phyloP scores from a whole-genome alignment of 2,888 invertebrate species.

The Temnothorax unifasciatus region DNA sequence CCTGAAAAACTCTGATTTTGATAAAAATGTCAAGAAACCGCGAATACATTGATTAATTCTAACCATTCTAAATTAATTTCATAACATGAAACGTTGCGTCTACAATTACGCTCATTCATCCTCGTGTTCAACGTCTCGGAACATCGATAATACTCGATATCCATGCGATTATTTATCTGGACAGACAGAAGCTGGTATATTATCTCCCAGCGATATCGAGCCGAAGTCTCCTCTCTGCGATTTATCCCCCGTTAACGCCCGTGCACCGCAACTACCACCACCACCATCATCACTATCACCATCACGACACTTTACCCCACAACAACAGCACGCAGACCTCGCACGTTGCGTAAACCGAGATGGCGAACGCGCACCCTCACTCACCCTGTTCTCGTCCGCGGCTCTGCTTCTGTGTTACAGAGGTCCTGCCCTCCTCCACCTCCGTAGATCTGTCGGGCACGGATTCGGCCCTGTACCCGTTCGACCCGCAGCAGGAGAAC shows the following conservation, averaged over 20 bases:
- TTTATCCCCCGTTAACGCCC: conserved; percentile 23
- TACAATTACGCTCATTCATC: not conserved
- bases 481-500: conserved; percentile 87
- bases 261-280: conserved; percentile 52
- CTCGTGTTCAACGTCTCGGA: not conserved
- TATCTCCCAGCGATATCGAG: not conserved
- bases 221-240: conserved; percentile 25
- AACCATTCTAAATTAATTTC: not conserved
- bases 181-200: not conserved
- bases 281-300: conserved; percentile 50
- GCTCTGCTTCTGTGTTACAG: conserved; percentile 88
- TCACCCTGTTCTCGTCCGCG: conserved; percentile 83
- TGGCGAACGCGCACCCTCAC: conserved; percentile 77
- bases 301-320: conserved; percentile 46
- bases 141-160: conserved; percentile 6
- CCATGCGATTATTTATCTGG: conserved; percentile 28
- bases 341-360: conserved; percentile 68
- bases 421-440: conserved; percentile 87
- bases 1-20: no score
- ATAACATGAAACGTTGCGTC: not conserved
- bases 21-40: not conserved
- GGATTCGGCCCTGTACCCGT: conserved; percentile 88
- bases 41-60: not conserved
- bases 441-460: conserved; percentile 88
- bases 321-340: conserved; percentile 66